Percentiles rank a stretch among this genome's conserved stretches.
These are phyloP conservation scores for Dasypogon diadema DNA, from an alignment of 2,888 invertebrate genomes.

Conservation along the genomic window DNA sequence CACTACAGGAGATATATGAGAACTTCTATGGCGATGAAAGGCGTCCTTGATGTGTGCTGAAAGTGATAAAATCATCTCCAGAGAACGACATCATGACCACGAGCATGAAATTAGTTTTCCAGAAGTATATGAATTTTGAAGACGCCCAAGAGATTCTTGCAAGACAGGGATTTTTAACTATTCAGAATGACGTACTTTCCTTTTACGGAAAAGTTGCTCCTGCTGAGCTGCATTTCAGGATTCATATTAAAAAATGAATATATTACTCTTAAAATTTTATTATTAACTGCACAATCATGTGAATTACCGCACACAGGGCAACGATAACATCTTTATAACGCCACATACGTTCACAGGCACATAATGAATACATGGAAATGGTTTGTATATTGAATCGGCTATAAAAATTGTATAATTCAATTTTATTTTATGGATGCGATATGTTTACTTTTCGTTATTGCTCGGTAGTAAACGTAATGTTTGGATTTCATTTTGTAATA, in stretches of 20 bases:
- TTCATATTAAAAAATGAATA: conserved; percentile 15
- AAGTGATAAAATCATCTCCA: conserved; percentile 22
- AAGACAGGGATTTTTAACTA: not conserved
- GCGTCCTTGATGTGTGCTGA: not conserved
- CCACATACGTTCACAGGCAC: not conserved
- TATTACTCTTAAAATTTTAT: not conserved
- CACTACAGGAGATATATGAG: not conserved
- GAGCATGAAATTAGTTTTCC: conserved; percentile 25
- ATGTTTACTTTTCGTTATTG: not conserved
- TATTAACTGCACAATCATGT: not conserved
- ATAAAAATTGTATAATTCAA: conserved; percentile 29
- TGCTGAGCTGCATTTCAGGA: not conserved
- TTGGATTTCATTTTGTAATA: not conserved
- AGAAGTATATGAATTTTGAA: not conserved
- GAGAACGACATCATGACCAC: not conserved
- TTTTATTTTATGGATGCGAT: conserved; percentile 24
- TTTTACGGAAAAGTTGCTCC: not conserved
- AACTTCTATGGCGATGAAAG: not conserved
- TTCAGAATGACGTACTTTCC: conserved; percentile 5
- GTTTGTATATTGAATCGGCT: conserved; percentile 1
- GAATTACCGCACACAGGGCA: not conserved
- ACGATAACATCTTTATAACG: conserved; percentile 17
- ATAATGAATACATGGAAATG: not conserved
- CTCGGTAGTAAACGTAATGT: not conserved
- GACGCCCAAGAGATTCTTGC: not conserved